Base-by-base conservation (phyloP, 2,888 invertebrate genomes). In the Cosmorhoe ocellata region DNA sequence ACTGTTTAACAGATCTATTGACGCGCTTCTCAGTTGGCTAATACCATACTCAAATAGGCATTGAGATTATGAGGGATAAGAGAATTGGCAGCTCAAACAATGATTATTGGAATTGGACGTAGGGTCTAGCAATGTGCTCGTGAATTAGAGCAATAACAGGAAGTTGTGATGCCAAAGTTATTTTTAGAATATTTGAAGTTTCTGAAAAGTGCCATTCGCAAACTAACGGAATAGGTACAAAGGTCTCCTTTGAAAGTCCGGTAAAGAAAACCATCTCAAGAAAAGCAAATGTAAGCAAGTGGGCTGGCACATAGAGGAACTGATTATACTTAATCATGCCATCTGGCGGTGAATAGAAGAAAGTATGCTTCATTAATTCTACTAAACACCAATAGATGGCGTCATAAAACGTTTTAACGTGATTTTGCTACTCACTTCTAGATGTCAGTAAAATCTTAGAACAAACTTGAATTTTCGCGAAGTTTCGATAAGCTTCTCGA, bases 401-500 rank as follows among this genome's bases (percentile, higher is more conserved):
- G 11, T 1, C 32, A 26, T n/a, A n/a, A 13, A 3, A 13, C 0
- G 5, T 11, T 26, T 33, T 18, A 10, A 43, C 13, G 31, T 43
- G 39, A 52, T 67, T 59, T 14, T 3, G 1, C 62, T 59, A 65
- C 6, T 61, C 5, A 6, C 7, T 59, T 43, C 43, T 63, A 84
- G 84, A 78, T 80, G 76, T 48, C 79, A 36, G 62, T 66, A 9
- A 42, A 32, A 2, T 36, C n/a, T 27, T 38, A 8, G 5, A 26
- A 7, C 11, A 14, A 33, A 28, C 76, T 66, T 49, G 83, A 83
- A 76, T n/a, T 1, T 79, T 84, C 86, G 56, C 28, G 82, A 77
- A 31, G 4, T 10, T 51, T 61, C 61, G 9, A 43, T 31, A 51
- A 14, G 7, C 55, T 71, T 78, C 84, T 81, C 66, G 79, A 47